Base-by-base conservation (phyloP, 1,140 invertebrate genomes). In the Psilanteris sp. region DNA sequence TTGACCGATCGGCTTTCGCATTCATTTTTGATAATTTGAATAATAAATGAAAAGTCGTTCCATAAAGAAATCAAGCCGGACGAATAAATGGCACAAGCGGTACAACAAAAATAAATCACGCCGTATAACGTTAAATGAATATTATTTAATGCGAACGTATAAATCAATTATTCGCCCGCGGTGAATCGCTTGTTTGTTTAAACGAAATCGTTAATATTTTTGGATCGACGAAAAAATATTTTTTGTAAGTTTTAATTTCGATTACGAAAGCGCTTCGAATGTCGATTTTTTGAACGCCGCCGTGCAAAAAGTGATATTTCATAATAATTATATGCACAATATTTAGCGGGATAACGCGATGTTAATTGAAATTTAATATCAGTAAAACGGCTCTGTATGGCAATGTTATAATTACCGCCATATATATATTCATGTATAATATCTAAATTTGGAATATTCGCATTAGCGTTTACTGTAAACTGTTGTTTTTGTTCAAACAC, bases 1-100 rank as follows among this genome's bases (percentile, higher is more conserved):
- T n/a, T 24, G 10, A 48, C n/a, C n/a, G n/a, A n/a, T 61, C 43
- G 34, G 15, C 16, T 54, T 54, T 52, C 24, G 16, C 13, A 20
- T 55, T 52, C 14, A 52, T 52, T 64, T 43, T 50, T 31, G 16
- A 52, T 64, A 27, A 52, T 50, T 64, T 41, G 36, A 64, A 64
- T 52, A 26, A 64, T 62, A 50, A 48, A 50, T 62, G 36, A 10
- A 37, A 50, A 22, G 9, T 26, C 32, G 16, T 41, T 41, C 26
- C 20, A 44, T 22, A 66, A 66, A 66, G 22, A 66, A 44, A 66
- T 52, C 32, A 32, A 34, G 15, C 0, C 16, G 24, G 14, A 18
- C 29, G n/a, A 29, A 20, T 37, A 6, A 55, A 39, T 34, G 14
- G 34, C 18, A 52, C 20, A 14, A 1, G 7, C 13, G 20, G 2